Conservation (phyloP, 2,888 invertebrate species). For the Plebejus anna region DNA sequence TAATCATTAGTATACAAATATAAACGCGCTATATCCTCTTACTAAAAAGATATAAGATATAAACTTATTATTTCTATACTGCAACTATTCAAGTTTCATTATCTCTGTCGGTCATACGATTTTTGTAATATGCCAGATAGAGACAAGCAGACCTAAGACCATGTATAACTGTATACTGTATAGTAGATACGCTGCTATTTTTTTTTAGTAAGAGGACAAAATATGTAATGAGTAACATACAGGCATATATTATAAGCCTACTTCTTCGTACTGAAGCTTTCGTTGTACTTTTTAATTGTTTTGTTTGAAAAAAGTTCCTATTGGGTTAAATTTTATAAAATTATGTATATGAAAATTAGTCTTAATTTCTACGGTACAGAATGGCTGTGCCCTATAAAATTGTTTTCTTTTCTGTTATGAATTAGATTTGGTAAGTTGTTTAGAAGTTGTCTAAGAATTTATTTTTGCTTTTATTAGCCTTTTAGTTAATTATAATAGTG, state of each 20-base stretch:
- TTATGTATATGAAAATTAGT: conserved; percentile 14
- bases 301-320: conserved; percentile 29
- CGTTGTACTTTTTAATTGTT: conserved; percentile 29
- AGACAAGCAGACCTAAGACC: too few relatives aligned
- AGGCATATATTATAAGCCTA: background rate
- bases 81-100: too few relatives aligned
- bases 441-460: conserved; percentile 17
- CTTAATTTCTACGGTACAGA: background rate
- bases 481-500: background rate
- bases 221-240: background rate
- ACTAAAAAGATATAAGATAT: background rate
- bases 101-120: too few relatives aligned
- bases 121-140: too few relatives aligned
- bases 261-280: conserved; percentile 10
- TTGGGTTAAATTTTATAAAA: conserved; percentile 23
- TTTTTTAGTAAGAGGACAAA: background rate
- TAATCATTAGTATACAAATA: background rate
- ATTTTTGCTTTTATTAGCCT: conserved; percentile 2
- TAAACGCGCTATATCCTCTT: background rate
- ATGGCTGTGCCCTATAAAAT: background rate
- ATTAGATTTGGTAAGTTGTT: conserved; percentile 24
- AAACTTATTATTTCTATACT: too few relatives aligned
- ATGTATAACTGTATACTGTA: too few relatives aligned
- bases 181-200: background rate
- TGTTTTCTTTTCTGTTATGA: conserved; percentile 22